Percentiles rank a stretch among this genome's conserved stretches.
Evolutionary conservation across 2,113 vertebrate genomes (phyloP).

Genomic region (Hyaena hyaena): DNA sequence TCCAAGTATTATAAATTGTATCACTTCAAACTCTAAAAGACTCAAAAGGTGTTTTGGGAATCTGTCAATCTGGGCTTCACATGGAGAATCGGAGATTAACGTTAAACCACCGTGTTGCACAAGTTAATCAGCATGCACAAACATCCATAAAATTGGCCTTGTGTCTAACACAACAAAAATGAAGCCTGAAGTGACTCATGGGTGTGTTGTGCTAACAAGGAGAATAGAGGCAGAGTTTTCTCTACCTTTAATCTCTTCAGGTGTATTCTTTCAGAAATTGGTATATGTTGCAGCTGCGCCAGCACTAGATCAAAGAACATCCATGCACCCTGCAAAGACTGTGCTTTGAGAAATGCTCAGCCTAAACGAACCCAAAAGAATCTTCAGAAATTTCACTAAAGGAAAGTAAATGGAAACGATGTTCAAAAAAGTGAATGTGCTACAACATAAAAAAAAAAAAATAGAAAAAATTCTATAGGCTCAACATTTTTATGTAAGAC

Average conservation of each 20-base stretch:
- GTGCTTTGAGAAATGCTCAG: neutral
- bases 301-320: neutral
- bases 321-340: neutral
- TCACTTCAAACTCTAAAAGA: constrained; percentile 2
- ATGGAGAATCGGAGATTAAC: neutral
- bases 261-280: neutral
- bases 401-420: neutral
- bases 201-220: neutral
- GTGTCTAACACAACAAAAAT: constrained; percentile 13
- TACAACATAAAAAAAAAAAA: neutral
- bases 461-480: neutral
- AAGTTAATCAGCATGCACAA: neutral
- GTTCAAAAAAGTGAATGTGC: constrained; percentile 22
- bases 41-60: neutral
- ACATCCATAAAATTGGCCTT: neutral
- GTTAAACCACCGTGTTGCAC: constrained; percentile 7
- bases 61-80: constrained; percentile 30
- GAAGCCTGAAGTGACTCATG: constrained; percentile 28
- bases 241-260: neutral
- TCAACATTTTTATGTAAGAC: neutral
- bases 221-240: neutral
- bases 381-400: constrained; percentile 18
- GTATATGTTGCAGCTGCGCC: neutral
- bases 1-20: neutral
- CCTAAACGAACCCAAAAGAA: neutral